phyloP scores from a whole-genome alignment of 2,888 invertebrate genomes.

The Lomographa bimaculata region DNA sequence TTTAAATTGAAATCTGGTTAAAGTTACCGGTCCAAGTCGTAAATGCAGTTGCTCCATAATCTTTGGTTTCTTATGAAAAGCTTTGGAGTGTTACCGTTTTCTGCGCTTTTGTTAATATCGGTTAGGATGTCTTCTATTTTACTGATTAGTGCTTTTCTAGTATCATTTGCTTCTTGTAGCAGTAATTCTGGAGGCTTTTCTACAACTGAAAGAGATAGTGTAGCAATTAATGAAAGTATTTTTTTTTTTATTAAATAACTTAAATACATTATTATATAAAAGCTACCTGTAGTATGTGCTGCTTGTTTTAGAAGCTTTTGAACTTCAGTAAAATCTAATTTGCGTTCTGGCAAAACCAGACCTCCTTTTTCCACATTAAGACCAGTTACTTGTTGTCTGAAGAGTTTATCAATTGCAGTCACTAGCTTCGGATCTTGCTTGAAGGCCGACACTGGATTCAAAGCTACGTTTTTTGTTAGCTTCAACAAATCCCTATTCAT shows the following conservation, averaged over 20 bases:
- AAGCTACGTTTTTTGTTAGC: constrained; percentile 51
- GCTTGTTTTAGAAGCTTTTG: constrained; percentile 50
- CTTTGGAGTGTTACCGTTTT: constrained; percentile 59
- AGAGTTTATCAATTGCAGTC: constrained; percentile 66
- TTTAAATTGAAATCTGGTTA: constrained; percentile 16
- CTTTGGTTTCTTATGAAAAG: constrained; percentile 70
- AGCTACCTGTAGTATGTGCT: constrained; percentile 15
- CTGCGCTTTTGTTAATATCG: constrained; percentile 65
- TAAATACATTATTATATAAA: constrained; percentile 10
- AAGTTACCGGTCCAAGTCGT: constrained; percentile 74
- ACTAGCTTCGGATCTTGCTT: constrained; percentile 67
- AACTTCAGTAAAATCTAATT: constrained; percentile 65
- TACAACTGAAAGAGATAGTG: constrained; percentile 33
- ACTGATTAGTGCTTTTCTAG: constrained; percentile 52
- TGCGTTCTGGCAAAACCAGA: constrained; percentile 60
- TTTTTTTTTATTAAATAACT: constrained; percentile 2
- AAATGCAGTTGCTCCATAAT: constrained; percentile 80
- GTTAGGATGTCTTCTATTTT: constrained; percentile 72
- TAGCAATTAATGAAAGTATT: background rate
- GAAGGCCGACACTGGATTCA: constrained; percentile 46
- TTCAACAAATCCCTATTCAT: constrained; percentile 62
- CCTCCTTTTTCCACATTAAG: constrained; percentile 26
- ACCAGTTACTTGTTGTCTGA: constrained; percentile 36
- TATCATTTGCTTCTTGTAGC: constrained; percentile 46
- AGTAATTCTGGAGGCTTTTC: constrained; percentile 37